Base-by-base conservation (phyloP, 2,797 vertebrate genomes). In the Centropyge bicolor region DNA sequence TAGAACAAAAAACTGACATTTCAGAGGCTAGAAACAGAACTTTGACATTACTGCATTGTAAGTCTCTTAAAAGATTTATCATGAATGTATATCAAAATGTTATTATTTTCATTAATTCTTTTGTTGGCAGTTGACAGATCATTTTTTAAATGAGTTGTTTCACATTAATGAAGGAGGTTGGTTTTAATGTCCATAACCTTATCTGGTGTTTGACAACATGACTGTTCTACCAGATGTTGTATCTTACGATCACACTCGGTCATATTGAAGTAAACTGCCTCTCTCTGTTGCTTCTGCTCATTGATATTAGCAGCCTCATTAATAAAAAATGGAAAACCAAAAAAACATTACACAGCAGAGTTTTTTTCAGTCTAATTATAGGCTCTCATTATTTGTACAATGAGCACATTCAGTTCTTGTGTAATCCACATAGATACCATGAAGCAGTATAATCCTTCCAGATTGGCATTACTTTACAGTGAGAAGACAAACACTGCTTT, bases 381-480 rank as follows among this genome's bases (percentile, higher is more conserved):
- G 80, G 65, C 66, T 76, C 63, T 76, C 59, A 74, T 82, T 63
- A 78, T 31, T 78, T 10, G 1, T 20, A 76, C 76, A 85, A 74
- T 57, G 46, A 43, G 78, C 51, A 81, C 80, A 83, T 73, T 68
- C 60, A 63, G 62, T 78, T 66, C 72, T 74, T 78, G 78, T 89
- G 74, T 88, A 82, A 84, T 90, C 83, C 90, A 85, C 61, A 79
- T 16, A 82, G 74, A 86, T 85, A 88, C 86, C 74, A 84, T 83
- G 68, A 81, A 82, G 46, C 65, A 65, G 48, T 76, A 77, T 86
- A 82, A 87, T 88, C 84, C 77, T 68, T 54, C 22, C 66, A 77
- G 77, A 88, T 81, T 81, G 76, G 46, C 76, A 72, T 85, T 80
- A 80, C 77, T 82, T 72, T 51, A 80, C 36, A 31, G 66, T 54